Conservation (phyloP, 2,888 invertebrate genomes). For the Panorpa germanica region DNA sequence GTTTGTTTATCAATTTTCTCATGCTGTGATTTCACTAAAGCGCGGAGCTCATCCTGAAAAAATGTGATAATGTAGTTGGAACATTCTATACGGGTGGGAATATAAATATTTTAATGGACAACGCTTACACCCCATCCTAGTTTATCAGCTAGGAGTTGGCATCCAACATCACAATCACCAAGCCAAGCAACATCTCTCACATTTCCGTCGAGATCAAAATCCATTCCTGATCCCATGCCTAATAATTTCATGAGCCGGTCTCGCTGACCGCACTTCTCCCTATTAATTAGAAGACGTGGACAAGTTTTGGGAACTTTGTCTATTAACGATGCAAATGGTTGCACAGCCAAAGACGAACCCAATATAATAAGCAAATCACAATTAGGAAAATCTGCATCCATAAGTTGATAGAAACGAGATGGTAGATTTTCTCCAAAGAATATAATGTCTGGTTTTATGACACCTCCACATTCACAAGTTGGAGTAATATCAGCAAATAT, state of each 20-base stretch:
- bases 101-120: conserved; percentile 3
- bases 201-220: conserved; percentile 41
- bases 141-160: conserved; percentile 48
- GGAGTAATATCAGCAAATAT: conserved; percentile 58
- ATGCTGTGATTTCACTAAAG: conserved; percentile 34
- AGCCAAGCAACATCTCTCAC: conserved; percentile 60
- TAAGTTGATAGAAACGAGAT: conserved; percentile 46
- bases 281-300: conserved; percentile 73
- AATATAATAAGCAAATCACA: conserved; percentile 88
- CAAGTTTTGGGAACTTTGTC: conserved; percentile 53
- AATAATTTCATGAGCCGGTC: conserved; percentile 21
- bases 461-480: conserved; percentile 56
- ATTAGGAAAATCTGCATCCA: conserved; percentile 54
- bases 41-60: conserved; percentile 38
- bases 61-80: conserved; percentile 8
- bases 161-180: conserved; percentile 72
- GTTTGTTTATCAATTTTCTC: conserved; percentile 26
- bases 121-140: conserved; percentile 59
- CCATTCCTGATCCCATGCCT: conserved; percentile 37
- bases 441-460: conserved; percentile 89
- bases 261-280: conserved; percentile 46
- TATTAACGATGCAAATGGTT: conserved; percentile 82
- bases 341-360: conserved; percentile 87
- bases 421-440: conserved; percentile 91
- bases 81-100: conserved; percentile 4